Evolutionary conservation across 2,113 vertebrate species (phyloP).

Genomic region (Spea multiplicata): DNA sequence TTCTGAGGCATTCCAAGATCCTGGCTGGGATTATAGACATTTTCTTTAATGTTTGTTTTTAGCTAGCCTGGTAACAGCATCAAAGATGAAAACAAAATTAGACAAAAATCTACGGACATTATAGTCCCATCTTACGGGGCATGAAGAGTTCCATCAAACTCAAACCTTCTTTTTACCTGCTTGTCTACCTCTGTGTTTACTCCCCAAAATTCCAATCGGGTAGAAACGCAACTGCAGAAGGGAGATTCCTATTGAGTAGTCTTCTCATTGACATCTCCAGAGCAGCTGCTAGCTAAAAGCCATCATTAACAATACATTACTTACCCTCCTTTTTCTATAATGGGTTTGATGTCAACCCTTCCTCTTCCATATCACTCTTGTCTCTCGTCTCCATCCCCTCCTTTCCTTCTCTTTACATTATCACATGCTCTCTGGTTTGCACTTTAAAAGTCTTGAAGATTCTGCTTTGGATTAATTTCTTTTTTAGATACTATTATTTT

Average conservation of each 20-base stretch:
- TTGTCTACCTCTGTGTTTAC: not conserved
- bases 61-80: constrained; percentile 85
- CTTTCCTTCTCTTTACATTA: not conserved
- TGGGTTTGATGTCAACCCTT: constrained; percentile 59
- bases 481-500: constrained; percentile 67
- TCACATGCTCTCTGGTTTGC: constrained; percentile 8
- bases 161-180: constrained; percentile 5
- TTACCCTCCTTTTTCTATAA: not conserved
- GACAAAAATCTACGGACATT: constrained; percentile 20
- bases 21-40: not conserved
- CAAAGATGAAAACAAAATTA: constrained; percentile 83
- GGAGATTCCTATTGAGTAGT: constrained; percentile 48
- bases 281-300: constrained; percentile 68
- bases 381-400: not conserved
- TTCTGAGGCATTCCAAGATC: not conserved
- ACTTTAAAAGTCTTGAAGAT: not conserved
- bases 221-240: constrained; percentile 27
- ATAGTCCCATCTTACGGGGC: constrained; percentile 48
- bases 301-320: constrained; percentile 55
- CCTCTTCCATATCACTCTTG: constrained; percentile 19
- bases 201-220: not conserved
- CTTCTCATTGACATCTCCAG: constrained; percentile 57
- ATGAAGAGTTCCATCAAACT: not conserved
- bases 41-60: constrained; percentile 64
- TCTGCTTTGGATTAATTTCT: constrained; percentile 3